Base-by-base conservation (phyloP, 1,140 invertebrate species). In the Palaemon carinicauda region DNA sequence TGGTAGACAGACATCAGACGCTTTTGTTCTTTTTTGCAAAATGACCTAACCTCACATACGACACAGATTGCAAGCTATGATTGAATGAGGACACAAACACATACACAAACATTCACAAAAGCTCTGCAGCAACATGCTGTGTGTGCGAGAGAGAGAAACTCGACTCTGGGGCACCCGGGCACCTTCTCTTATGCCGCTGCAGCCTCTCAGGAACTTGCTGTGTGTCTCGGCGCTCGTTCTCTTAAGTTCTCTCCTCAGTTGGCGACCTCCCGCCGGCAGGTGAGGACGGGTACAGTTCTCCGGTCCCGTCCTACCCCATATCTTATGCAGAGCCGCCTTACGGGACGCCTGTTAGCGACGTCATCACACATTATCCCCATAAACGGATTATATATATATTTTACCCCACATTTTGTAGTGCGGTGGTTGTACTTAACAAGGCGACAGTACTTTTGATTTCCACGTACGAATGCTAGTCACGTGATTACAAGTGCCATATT, bases 221-320 rank as follows among this genome's bases (percentile, higher is more conserved):
- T 12, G 7, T 41, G 41, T 12, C 41, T 41, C 41, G 41, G 41
- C 12, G 41, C 12, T 41, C 7, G 41, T 41, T 41, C 41, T 41
- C 41, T 12, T 41, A 41, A 41, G 24, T 53, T 82, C 60, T 31
- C 24, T 69, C 12, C 74, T 86, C 83, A 86, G 83, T 86, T 86
- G 83, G 77, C 83, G 56, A 80, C 60, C 77, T 80, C 83, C 65
- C 83, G 83, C 53, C 83, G 69, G 56, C 75, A 80, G 74, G 78
- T 80, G 69, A 60, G 83, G 83, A 86, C 77, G 83, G 56, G 83
- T 52, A n/a, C 10, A 9, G 50, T 31, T 53, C 77, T 33, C 60
- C 24, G 24, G 14, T 80, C 83, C 78, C 77, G 83, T 80, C 83
- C 82, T 51, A 52, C 73, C 73, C 33, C 54, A 24, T 41, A n/a